phyloP scores from a whole-genome alignment of 2,113 vertebrate genomes.

The Tamias sibiricus region DNA sequence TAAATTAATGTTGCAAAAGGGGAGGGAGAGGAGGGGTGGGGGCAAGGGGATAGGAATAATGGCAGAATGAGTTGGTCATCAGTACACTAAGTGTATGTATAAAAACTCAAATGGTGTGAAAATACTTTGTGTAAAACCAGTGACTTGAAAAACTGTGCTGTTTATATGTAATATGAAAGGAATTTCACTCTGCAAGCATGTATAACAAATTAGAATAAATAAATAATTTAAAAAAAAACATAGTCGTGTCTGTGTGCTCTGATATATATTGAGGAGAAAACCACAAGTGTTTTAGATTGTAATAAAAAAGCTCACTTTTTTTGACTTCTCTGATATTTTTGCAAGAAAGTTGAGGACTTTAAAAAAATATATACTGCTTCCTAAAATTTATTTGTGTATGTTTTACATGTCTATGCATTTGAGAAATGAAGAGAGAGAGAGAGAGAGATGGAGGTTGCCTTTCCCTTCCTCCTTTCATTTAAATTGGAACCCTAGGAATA shows the following conservation, averaged over 20 bases:
- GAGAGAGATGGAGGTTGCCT: not conserved
- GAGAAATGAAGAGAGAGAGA: not conserved
- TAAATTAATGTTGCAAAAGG: not conserved
- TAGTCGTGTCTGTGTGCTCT: not conserved
- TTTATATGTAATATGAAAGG: too few species aligned
- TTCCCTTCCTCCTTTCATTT: not conserved
- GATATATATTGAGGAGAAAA: not conserved
- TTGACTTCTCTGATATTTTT: constrained; percentile 7
- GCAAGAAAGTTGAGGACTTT: not conserved
- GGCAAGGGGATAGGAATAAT: too few species aligned
- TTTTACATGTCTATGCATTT: not conserved
- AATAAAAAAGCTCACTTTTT: not conserved
- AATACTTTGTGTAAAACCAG: too few species aligned
- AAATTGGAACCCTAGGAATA: not conserved
- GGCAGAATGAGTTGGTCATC: too few species aligned
- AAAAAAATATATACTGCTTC: not conserved
- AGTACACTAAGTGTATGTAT: too few species aligned
- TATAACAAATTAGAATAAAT: too few species aligned
- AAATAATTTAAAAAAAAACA: too few species aligned
- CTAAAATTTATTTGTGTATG: not conserved
- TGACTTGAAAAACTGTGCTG: too few species aligned
- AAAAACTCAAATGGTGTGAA: too few species aligned
- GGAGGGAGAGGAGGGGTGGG: too few species aligned
- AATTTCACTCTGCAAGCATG: too few species aligned
- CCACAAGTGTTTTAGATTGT: not conserved